Base-by-base conservation (phyloP, 2,888 invertebrate genomes). In the Cordilura impudica region DNA sequence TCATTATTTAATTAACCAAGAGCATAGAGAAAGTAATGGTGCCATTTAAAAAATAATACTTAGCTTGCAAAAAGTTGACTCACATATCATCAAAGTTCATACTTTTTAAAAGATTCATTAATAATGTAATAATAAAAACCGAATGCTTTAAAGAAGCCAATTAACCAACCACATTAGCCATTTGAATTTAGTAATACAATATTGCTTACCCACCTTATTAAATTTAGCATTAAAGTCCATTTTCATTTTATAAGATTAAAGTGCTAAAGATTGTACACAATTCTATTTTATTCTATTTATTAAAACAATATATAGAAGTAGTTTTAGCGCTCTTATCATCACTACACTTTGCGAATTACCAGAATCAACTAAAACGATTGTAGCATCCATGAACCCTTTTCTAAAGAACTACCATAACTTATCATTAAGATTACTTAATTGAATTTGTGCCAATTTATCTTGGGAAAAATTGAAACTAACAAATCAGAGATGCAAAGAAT, bases 361-460 rank as follows among this genome's bases (percentile, higher is more conserved):
- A 60, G 60, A 73, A 18, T 58, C 45, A 74, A 74, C 78, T 78
- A 49, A 74, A 66, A 12, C 43, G 19, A n/a, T 60, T 56, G 12
- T 23, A 26, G 56, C 47, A 45, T 43, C 6, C 8, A 6, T 8
- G 14, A 31, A 39, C 58, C 51, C 26, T 53, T 65, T 60, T 29
- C 21, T 5, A 2, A 23, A 45, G 18, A 67, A 53, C 7, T 49
- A 65, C 19, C 21, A 45, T 61, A 54, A 56, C 54, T 71, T 66
- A 78, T 74, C 58, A 35, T 31, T 75, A 54, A 49, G 53, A 47
- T 70, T 47, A n/a, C 60, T 51, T 51, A 79, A 79, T 79, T 75
- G 56, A 75, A 71, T 79, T 79, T 63, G 39, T 74, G 78, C 74
- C 74, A 78, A 78, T 70, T 78, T 66, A 21, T 53, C 16, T 58